Percentiles rank a stretch among this genome's conserved stretches.
phyloP scores from a whole-genome alignment of 2,888 invertebrate species.

The Tenodera sinensis region DNA sequence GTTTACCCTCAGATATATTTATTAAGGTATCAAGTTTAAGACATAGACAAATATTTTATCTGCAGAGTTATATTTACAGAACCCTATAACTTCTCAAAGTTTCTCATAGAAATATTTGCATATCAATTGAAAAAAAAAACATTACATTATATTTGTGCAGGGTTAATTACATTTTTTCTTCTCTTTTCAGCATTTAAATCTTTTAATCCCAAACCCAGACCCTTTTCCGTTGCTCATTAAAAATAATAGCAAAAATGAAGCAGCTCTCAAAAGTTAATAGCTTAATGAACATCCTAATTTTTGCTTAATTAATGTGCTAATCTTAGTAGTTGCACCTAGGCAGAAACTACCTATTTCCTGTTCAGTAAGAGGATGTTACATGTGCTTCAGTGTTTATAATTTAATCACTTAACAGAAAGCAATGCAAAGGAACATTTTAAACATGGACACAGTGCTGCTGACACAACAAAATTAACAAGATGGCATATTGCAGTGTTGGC shows the following conservation, averaged over 20 bases:
- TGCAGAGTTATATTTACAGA: too few species aligned
- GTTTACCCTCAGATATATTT: too few species aligned
- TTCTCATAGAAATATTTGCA: too few species aligned
- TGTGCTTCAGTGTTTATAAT: background rate
- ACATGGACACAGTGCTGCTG: background rate
- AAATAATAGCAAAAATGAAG: slow-evolving; percentile 26
- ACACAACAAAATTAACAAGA: background rate
- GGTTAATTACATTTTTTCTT: slow-evolving; percentile 26
- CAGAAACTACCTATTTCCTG: background rate
- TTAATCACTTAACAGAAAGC: background rate
- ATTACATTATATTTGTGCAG: background rate
- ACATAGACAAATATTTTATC: too few species aligned
- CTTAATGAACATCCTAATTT: slow-evolving; percentile 21
- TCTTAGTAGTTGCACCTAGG: background rate
- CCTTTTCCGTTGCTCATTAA: slow-evolving; percentile 52
- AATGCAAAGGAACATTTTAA: background rate
- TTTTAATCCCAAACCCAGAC: slow-evolving; percentile 59
- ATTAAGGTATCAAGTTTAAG: too few species aligned
- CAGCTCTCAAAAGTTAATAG: slow-evolving; percentile 37
- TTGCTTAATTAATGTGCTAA: slow-evolving; percentile 24
- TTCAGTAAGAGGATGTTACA: background rate
- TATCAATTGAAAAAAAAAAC: background rate
- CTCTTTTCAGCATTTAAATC: slow-evolving; percentile 54
- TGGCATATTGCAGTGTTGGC: background rate
- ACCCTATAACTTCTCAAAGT: too few species aligned